These are phyloP conservation scores for Chymomyza amoena DNA, from an alignment of 2,888 invertebrate genomes.

Conservation along the genomic window DNA sequence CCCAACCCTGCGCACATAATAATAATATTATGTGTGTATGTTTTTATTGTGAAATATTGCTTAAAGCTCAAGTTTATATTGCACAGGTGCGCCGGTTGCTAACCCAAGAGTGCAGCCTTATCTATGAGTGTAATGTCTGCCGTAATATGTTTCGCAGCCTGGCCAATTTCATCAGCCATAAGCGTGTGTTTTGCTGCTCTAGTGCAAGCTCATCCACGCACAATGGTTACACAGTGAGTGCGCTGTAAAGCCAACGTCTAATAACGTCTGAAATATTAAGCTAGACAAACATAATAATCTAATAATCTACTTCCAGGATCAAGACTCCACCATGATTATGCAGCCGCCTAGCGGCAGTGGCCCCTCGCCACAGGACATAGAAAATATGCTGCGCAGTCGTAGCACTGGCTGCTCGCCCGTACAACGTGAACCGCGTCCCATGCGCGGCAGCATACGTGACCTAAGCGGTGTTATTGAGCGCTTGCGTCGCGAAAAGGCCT, in stretches of 20 bases:
- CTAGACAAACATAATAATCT: constrained; percentile 79
- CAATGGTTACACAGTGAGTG: constrained; percentile 64
- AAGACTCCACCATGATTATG: constrained; percentile 75
- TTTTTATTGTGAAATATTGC: constrained; percentile 8
- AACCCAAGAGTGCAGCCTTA: constrained; percentile 90
- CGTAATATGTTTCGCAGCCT: constrained; percentile 91
- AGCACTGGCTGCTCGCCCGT: constrained; percentile 70
- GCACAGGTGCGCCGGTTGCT: constrained; percentile 86
- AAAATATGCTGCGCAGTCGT: constrained; percentile 62
- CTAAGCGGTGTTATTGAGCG: constrained; percentile 81
- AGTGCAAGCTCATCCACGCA: constrained; percentile 49
- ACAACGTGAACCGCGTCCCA: constrained; percentile 49
- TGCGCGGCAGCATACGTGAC: constrained; percentile 78
- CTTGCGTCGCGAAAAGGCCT: constrained; percentile 71
- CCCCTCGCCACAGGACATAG: constrained; percentile 49
- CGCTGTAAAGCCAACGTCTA: constrained; percentile 49
- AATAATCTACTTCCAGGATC: constrained; percentile 50
- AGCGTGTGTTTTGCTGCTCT: constrained; percentile 87
- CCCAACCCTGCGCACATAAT: constrained; percentile 31
- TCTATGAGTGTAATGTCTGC: constrained; percentile 94
- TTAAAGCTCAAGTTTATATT: background rate
- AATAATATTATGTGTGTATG: constrained; percentile 8
- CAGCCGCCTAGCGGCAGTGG: constrained; percentile 74
- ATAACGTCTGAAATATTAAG: constrained; percentile 17
- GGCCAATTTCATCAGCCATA: constrained; percentile 93